Conservation (phyloP, 2,888 invertebrate genomes). For the Pegoplata infirma region DNA sequence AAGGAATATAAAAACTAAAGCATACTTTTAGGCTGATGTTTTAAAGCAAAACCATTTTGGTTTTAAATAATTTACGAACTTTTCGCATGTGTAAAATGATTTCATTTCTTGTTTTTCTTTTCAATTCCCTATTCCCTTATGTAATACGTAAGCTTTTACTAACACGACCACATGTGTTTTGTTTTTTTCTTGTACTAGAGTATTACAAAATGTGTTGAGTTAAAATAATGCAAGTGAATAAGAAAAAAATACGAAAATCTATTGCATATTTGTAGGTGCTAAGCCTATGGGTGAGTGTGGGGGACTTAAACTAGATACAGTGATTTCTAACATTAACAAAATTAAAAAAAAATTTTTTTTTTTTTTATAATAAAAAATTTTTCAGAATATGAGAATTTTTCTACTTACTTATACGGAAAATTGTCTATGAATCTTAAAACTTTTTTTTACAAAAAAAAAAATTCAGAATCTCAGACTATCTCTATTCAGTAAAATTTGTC, state of each 20-base stretch:
- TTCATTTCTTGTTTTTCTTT: slow-evolving; percentile 30
- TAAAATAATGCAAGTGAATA: slow-evolving; percentile 57
- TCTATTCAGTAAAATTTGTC: no score
- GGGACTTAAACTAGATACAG: no score
- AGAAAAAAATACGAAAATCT: slow-evolving; percentile 42
- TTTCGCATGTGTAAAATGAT: slow-evolving; percentile 60
- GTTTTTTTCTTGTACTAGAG: slow-evolving; percentile 35
- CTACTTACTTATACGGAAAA: no score
- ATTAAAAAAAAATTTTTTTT: no score
- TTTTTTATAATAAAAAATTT: no score
- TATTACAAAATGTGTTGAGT: slow-evolving; percentile 58
- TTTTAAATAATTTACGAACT: slow-evolving; percentile 60
- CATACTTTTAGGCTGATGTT: slow-evolving; percentile 33
- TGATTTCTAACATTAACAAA: no score
- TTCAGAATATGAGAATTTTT: no score
- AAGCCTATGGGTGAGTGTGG: slow-evolving; percentile 45
- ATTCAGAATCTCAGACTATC: no score
- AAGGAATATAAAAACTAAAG: slow-evolving; percentile 5
- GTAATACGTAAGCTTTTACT: slow-evolving; percentile 20
- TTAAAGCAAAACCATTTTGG: slow-evolving; percentile 38
- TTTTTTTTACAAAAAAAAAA: no score
- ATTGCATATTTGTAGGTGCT: slow-evolving; percentile 66
- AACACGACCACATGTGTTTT: slow-evolving; percentile 50
- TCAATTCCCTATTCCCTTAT: slow-evolving; percentile 17
- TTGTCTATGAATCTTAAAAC: no score